A percentile compares a stretch with the other conserved stretches of the same genome.
phyloP scores from a whole-genome alignment of 1,140 invertebrate genomes.

The Calliphora vicina region DNA sequence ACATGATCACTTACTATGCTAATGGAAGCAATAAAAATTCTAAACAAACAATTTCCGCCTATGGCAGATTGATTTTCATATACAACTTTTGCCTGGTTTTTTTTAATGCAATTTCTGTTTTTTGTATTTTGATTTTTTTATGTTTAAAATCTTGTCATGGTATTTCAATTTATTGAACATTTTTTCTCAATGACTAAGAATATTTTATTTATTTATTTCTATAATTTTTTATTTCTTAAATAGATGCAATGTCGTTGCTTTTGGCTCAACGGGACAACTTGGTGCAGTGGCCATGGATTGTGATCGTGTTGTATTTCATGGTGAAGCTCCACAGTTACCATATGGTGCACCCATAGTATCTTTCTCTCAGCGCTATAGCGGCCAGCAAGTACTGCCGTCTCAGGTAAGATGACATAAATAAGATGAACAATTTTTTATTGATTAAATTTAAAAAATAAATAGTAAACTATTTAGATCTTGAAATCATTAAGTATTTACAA shows the following conservation, averaged over 20 bases:
- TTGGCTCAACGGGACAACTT: constrained; percentile 59
- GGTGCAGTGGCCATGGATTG: constrained; percentile 73
- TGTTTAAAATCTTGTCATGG: not conserved
- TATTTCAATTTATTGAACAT: not conserved
- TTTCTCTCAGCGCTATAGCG: constrained; percentile 79
- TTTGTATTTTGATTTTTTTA: not conserved
- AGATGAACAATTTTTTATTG: too few relatives aligned
- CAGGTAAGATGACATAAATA: constrained; percentile 65
- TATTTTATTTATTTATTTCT: constrained; percentile 7
- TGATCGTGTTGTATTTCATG: constrained; percentile 80
- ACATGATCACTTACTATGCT: not conserved
- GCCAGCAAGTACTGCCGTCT: constrained; percentile 80
- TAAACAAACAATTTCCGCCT: constrained; percentile 30
- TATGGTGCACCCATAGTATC: constrained; percentile 77
- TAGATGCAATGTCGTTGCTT: constrained; percentile 62
- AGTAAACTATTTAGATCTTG: too few relatives aligned
- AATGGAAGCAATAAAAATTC: constrained; percentile 13
- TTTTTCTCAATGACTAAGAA: not conserved
- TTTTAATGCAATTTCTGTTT: not conserved
- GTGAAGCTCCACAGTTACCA: constrained; percentile 76
- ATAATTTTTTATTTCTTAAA: constrained; percentile 18
- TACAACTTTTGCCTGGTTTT: not conserved
- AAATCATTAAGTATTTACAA: too few relatives aligned
- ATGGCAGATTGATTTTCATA: constrained; percentile 32
- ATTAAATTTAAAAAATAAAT: too few relatives aligned